Conservation (phyloP, 2,888 invertebrate species). For the Cremastinae sp. region DNA sequence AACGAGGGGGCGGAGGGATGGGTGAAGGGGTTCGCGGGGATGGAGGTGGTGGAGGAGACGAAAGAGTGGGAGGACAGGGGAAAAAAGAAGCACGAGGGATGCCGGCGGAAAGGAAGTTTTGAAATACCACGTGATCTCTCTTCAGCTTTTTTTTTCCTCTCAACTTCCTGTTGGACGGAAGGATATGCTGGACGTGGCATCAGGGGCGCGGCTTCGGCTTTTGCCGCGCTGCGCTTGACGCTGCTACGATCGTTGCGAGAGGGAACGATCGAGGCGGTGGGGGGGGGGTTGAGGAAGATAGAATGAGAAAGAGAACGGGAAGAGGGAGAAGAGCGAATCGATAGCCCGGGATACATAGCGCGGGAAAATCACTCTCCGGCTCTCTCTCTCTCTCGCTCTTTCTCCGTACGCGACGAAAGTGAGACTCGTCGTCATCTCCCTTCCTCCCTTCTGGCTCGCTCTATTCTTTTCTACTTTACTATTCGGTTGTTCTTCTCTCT, state of each 20-base stretch:
- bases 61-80: constrained; percentile 8
- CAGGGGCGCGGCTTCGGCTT: constrained; percentile 56
- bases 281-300: constrained; percentile 17
- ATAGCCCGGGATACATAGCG: constrained; percentile 61
- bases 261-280: neutral
- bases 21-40: neutral
- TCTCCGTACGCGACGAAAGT: constrained; percentile 36
- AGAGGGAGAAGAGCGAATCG: constrained; percentile 55
- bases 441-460: constrained; percentile 30
- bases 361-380: constrained; percentile 62
- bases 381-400: constrained; percentile 14
- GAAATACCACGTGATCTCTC: constrained; percentile 57
- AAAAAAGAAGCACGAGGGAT: constrained; percentile 19
- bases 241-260: constrained; percentile 1
- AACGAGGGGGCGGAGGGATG: neutral
- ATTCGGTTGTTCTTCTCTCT: constrained; percentile 19
- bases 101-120: constrained; percentile 49
- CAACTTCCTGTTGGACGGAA: constrained; percentile 55
- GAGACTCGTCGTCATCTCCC: constrained; percentile 50
- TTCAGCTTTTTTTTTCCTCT: neutral
- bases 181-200: constrained; percentile 54
- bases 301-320: constrained; percentile 17
- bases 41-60: constrained; percentile 2
- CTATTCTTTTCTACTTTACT: constrained; percentile 30
- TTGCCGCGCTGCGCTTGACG: constrained; percentile 41